A percentile compares a stretch with the other conserved stretches of the same genome.
Conservation (phyloP, 2,888 invertebrate genomes). For the Lacanobia oleracea region DNA sequence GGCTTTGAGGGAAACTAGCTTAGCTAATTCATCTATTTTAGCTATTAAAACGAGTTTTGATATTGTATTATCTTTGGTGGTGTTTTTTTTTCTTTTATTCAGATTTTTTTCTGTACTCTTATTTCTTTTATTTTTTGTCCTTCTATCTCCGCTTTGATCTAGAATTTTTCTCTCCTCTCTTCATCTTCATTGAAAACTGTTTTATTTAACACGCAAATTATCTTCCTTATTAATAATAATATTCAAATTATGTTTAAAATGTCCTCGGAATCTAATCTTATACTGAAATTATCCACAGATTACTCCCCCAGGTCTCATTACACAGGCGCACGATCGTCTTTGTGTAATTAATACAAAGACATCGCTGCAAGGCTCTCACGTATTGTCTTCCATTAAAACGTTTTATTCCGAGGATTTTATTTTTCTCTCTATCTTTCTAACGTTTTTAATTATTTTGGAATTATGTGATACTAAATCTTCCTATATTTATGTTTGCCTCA, state of each 20-base stretch:
- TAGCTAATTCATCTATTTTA: slow-evolving; percentile 8
- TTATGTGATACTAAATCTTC: neutral
- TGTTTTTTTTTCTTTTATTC: neutral
- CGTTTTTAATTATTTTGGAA: slow-evolving; percentile 21
- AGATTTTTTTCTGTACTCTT: neutral
- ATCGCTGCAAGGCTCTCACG: slow-evolving; percentile 62
- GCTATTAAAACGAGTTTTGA: neutral
- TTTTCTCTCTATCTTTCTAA: slow-evolving; percentile 2
- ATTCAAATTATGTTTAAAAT: slow-evolving; percentile 14
- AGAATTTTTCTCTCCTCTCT: neutral
- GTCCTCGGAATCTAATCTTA: slow-evolving; percentile 16
- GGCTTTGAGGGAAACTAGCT: slow-evolving; percentile 23
- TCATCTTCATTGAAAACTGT: neutral
- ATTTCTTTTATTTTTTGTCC: neutral
- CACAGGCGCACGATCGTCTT: slow-evolving; percentile 52
- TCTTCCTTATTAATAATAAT: neutral
- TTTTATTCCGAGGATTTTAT: slow-evolving; percentile 55
- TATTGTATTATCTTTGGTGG: neutral
- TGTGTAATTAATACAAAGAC: slow-evolving; percentile 61
- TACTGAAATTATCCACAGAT: slow-evolving; percentile 37
- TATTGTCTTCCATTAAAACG: slow-evolving; percentile 70
- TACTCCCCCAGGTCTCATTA: slow-evolving; percentile 55
- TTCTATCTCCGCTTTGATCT: neutral
- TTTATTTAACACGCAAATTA: neutral
- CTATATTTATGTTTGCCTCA: neutral